A percentile compares a stretch with the other conserved stretches of the same genome.
These are phyloP conservation scores for Calyptomena viridis DNA, from an alignment of 2,113 vertebrate species.

Conservation along the genomic window DNA sequence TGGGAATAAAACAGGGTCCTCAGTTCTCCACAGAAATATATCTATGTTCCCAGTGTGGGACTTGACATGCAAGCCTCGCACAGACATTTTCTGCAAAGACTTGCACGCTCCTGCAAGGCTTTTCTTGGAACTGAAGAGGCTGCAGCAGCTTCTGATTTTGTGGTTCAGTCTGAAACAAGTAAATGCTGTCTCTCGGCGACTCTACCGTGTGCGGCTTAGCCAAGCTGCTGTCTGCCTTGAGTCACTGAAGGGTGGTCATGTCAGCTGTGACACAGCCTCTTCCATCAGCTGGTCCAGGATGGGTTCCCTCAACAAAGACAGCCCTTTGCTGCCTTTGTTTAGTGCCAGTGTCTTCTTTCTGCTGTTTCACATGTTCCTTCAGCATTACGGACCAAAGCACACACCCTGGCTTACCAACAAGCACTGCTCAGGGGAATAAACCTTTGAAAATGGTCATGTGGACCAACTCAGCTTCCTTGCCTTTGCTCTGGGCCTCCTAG, in stretches of 20 bases:
- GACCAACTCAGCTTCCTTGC: not conserved
- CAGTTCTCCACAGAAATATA: not conserved
- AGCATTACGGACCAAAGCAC: rapidly evolving
- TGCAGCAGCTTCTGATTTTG: not conserved
- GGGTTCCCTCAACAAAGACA: not conserved
- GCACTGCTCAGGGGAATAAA: not conserved
- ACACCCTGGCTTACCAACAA: not conserved
- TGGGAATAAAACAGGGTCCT: not conserved
- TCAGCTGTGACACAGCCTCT: not conserved
- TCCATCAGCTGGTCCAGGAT: not conserved
- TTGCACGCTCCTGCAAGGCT: not conserved
- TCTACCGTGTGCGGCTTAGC: not conserved
- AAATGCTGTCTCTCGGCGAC: not conserved
- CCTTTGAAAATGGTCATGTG: not conserved
- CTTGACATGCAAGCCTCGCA: rapidly evolving
- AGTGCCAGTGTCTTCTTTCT: not conserved
- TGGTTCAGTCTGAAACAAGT: not conserved
- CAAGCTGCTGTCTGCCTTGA: not conserved
- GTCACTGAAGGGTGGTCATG: rapidly evolving
- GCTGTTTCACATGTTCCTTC: not conserved
- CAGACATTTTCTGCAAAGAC: not conserved
- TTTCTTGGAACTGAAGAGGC: not conserved
- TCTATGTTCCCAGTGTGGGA: not conserved
- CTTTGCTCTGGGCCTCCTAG: not conserved
- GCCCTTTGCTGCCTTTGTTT: not conserved